Conservation (phyloP, 2,113 vertebrate genomes). For the Paedocypris sp. region DNA sequence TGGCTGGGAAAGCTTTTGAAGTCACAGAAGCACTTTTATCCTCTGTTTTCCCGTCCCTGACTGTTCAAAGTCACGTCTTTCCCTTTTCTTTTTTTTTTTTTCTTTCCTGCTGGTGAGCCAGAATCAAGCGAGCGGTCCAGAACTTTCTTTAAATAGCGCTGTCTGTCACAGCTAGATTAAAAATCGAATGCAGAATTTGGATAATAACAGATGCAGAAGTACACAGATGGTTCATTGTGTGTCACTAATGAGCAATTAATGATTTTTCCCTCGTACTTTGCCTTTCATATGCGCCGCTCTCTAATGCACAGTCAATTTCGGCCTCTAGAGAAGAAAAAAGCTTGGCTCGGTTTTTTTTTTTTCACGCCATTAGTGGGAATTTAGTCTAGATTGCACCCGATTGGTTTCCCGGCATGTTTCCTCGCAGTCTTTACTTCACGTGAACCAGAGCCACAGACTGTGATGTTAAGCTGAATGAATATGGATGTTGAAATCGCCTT, state of each 20-base stretch:
- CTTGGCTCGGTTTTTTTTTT: not conserved
- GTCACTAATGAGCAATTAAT: slow-evolving; percentile 22
- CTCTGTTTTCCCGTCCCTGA: not conserved
- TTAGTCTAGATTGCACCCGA: not conserved
- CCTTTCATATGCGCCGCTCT: slow-evolving; percentile 2
- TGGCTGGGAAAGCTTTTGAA: not conserved
- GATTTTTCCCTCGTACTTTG: slow-evolving; percentile 19
- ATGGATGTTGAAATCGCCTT: not conserved
- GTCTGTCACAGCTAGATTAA: not conserved
- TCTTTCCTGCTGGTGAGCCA: not conserved
- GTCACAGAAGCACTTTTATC: slow-evolving; percentile 9
- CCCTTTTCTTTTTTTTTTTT: slow-evolving; percentile 4
- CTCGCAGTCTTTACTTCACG: no score
- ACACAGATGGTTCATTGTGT: slow-evolving; percentile 20
- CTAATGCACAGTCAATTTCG: not conserved
- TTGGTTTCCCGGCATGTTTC: slow-evolving; percentile 17
- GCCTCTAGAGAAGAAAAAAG: not conserved
- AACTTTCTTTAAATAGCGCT: slow-evolving; percentile 10
- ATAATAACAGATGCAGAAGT: slow-evolving; percentile 11
- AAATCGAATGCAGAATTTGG: not conserved
- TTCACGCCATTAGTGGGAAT: slow-evolving; percentile 1
- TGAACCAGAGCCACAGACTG: no score
- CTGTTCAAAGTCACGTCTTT: not conserved
- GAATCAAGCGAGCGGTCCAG: not conserved
- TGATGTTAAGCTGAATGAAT: not conserved